A percentile compares a stretch with the other conserved stretches of the same genome.
phyloP scores from a whole-genome alignment of 37 sponge, comb jelly and placozoan species.

The Halisarca cf. caerulea region DNA sequence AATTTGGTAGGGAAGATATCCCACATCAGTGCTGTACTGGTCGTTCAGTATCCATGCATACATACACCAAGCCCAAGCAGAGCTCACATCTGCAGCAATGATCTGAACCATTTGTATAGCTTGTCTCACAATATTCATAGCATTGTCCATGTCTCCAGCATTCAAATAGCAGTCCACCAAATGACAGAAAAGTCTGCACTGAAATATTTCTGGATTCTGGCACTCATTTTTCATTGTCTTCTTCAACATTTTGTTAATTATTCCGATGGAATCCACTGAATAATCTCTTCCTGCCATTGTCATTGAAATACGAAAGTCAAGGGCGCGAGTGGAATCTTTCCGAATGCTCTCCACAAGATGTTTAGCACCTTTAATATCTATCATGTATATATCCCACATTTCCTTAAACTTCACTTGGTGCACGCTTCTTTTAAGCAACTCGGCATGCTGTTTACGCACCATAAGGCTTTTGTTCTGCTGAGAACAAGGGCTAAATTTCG shows the following conservation, averaged over 20 bases:
- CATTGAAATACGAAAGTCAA: neutral
- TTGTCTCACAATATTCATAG: neutral
- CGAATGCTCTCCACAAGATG: neutral
- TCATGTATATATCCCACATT: neutral
- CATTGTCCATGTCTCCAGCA: neutral
- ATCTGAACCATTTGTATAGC: neutral
- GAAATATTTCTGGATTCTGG: neutral
- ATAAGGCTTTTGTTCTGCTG: too few species aligned
- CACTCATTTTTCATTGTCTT: neutral
- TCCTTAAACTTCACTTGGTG: neutral
- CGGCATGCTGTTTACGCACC: too few species aligned
- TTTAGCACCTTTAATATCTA: neutral
- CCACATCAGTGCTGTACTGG: neutral
- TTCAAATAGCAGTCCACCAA: slow-evolving; percentile 4
- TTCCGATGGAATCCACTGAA: neutral
- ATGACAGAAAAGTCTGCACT: neutral
- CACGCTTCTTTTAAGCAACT: too few species aligned
- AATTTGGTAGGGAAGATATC: neutral
- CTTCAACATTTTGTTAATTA: neutral
- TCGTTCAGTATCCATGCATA: neutral
- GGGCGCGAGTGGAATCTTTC: neutral
- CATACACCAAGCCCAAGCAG: slow-evolving; percentile 1
- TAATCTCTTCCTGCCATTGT: neutral
- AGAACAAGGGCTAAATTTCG: too few species aligned
- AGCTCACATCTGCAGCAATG: neutral